Base-by-base conservation (phyloP, 2,888 invertebrate species). In the Napeogenes inachia region DNA sequence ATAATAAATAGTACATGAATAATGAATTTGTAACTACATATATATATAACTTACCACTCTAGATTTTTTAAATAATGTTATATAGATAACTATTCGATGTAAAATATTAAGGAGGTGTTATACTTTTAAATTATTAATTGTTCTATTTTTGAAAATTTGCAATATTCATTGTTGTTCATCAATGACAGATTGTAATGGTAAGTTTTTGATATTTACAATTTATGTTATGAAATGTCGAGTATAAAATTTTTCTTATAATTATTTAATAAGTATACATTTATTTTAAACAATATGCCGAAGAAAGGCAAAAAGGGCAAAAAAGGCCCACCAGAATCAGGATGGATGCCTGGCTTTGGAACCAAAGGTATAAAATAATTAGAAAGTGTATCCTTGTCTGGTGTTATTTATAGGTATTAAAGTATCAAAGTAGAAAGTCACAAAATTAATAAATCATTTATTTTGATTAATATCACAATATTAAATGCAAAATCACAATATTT, bases 261-360 rank as follows among this genome's bases (percentile, higher is more conserved):
- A 59, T 68, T 64, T 68, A 67, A 65, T 61, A 66, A 65, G 62
- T 64, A 56, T 54, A 67, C 63, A 59, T 5, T 2, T 35, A 35
- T 57, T 59, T 69, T 70, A 63, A 67, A 70, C 21, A 78, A 70
- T 81, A 89, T 89, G 89, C 77, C 77, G 55, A 81, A 79, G 59
- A 88, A 87, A 77, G 78, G 75, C 61, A 80, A 79, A 71, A 74
- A 71, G 77, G 76, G 72, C 59, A 83, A 79, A 69, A 87, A 89
- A 70, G 84, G 82, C 50, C 81, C 82, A 2, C 82, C 87, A 10
- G 88, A 89, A 66, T 89, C 90, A 77, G 90, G 89, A 81, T 89
- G 90, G 89, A 80, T 74, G 83, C 89, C 90, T 30, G 89, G 89
- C 45, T 83, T 89, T 67, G 86, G 85, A 38, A 87, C 90, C 2